Evolutionary conservation across 2,113 vertebrate genomes (phyloP).

Genomic region (Bufo gargarizans): DNA sequence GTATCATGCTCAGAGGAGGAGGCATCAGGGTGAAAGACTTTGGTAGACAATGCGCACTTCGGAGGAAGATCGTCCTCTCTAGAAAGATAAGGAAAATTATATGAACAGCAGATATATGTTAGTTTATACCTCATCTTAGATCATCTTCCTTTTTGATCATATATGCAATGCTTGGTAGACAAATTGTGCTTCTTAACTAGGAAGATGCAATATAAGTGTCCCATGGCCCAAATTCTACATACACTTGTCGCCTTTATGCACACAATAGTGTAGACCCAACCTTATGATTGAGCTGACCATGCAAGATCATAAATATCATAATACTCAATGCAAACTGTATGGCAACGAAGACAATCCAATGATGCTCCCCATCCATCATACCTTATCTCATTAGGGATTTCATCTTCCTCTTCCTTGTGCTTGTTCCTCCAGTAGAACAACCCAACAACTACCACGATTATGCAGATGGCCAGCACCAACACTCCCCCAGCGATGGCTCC

Average conservation of each 20-base stretch:
- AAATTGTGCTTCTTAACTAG: neutral
- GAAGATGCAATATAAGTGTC: neutral
- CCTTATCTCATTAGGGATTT: constrained; percentile 99
- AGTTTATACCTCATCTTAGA: neutral
- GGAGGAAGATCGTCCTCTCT: constrained; percentile 98
- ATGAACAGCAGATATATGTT: neutral
- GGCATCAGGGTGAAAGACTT: constrained; percentile 90
- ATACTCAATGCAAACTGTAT: no score
- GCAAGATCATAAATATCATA: neutral
- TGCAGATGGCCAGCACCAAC: constrained; percentile 83
- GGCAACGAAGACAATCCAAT: neutral
- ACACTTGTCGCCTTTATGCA: neutral
- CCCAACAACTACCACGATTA: constrained; percentile 83
- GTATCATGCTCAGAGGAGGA: constrained; percentile 97
- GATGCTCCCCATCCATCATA: constrained; percentile 62
- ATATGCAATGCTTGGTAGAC: neutral
- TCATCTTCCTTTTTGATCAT: neutral
- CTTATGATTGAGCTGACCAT: neutral
- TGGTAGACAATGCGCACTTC: constrained; percentile 87
- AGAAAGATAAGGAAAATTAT: constrained; percentile 54
- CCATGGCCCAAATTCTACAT: neutral
- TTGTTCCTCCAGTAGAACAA: constrained; percentile 97
- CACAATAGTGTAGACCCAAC: neutral
- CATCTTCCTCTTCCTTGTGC: constrained; percentile 94
- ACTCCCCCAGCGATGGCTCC: constrained; percentile 87